Percentiles rank a stretch among this genome's conserved stretches.
Conservation (phyloP, 2,888 invertebrate species). For the Pseudoips prasinana region DNA sequence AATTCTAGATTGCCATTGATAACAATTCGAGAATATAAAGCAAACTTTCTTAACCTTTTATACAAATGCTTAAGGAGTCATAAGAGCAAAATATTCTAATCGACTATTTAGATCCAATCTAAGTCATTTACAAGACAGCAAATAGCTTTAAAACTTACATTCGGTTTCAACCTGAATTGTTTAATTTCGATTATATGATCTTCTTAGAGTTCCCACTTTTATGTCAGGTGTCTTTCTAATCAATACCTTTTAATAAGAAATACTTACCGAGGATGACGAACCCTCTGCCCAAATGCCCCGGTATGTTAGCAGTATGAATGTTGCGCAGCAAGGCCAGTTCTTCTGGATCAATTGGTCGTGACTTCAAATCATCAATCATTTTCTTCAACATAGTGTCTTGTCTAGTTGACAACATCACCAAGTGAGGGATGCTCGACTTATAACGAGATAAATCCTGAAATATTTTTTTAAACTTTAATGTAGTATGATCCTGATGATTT, state of each 20-base stretch:
- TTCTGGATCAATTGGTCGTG: constrained; percentile 57
- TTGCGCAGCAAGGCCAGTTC: constrained; percentile 60
- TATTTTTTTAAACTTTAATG: too few relatives aligned
- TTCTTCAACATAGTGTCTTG: constrained; percentile 45
- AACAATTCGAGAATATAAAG: too few relatives aligned
- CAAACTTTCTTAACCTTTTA: too few relatives aligned
- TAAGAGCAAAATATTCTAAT: too few relatives aligned
- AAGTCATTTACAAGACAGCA: neutral
- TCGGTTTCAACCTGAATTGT: too few relatives aligned
- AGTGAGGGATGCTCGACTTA: constrained; percentile 47
- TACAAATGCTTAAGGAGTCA: too few relatives aligned
- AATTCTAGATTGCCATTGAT: too few relatives aligned
- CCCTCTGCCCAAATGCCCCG: constrained; percentile 64
- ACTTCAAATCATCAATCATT: constrained; percentile 50
- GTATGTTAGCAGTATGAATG: constrained; percentile 46
- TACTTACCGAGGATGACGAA: constrained; percentile 52
- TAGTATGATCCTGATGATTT: too few relatives aligned
- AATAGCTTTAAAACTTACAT: neutral
- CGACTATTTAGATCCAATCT: neutral
- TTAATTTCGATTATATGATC: too few relatives aligned
- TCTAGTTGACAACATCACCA: constrained; percentile 55
- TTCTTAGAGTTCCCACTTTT: too few relatives aligned
- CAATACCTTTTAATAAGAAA: too few relatives aligned
- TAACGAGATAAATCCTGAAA: constrained; percentile 50
- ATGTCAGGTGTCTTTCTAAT: too few relatives aligned